A percentile compares a stretch with the other conserved stretches of the same genome.
Evolutionary conservation across 2,888 invertebrate genomes (phyloP).

Genomic region (Strigamia transsilvanica): DNA sequence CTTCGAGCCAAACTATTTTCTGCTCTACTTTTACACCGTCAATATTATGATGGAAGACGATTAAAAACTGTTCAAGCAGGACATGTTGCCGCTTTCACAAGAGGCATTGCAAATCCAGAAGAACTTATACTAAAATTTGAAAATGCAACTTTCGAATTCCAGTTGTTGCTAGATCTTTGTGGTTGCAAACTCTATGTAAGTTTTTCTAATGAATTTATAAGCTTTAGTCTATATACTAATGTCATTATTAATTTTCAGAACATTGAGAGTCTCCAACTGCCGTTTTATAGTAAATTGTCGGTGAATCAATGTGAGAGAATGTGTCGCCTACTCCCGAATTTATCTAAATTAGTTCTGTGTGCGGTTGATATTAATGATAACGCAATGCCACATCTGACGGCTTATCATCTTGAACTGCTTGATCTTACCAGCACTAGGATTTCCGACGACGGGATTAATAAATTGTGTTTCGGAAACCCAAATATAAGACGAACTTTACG

Average conservation of each 20-base stretch:
- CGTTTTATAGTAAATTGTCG: neutral
- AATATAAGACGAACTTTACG: constrained; percentile 3
- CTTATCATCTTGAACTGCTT: neutral
- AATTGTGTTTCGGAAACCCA: neutral
- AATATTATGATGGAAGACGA: neutral
- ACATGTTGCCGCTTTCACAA: neutral
- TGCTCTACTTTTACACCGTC: neutral
- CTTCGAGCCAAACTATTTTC: neutral
- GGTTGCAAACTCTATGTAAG: neutral
- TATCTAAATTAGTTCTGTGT: neutral
- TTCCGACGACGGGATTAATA: neutral
- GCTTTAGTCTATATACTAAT: neutral
- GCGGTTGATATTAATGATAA: neutral
- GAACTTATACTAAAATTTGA: neutral
- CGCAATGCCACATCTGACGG: neutral
- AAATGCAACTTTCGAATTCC: neutral
- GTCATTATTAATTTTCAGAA: neutral
- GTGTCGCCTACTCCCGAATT: neutral
- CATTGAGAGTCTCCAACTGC: neutral
- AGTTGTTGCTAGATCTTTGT: neutral
- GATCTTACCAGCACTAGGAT: neutral
- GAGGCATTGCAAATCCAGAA: neutral
- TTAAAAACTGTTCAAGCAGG: neutral
- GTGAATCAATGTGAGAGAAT: neutral
- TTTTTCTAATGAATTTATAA: neutral